These are phyloP conservation scores for Platalea minor DNA, from an alignment of 2,797 vertebrate species.

Conservation along the genomic window DNA sequence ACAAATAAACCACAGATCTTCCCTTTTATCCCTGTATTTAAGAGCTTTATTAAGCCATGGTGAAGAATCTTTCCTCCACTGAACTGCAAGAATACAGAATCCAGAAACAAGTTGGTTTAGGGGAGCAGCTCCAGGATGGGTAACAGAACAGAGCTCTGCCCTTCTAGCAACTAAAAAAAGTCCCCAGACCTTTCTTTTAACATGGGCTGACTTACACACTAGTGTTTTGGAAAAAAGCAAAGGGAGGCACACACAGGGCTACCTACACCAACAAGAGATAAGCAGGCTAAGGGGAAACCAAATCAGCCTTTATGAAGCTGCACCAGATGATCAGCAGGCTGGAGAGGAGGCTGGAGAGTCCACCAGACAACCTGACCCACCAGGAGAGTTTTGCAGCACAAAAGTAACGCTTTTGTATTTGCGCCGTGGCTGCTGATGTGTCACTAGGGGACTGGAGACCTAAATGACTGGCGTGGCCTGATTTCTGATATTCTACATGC, in stretches of 20 bases:
- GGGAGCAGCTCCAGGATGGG: neutral
- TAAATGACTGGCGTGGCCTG: neutral
- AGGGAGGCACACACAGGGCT: neutral
- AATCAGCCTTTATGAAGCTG: neutral
- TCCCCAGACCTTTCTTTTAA: neutral
- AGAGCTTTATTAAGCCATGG: neutral
- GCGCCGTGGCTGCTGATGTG: neutral
- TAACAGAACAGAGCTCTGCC: neutral
- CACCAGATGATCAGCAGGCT: neutral
- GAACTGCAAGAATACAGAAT: neutral
- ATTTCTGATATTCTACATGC: neutral
- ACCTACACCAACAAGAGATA: neutral
- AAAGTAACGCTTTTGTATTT: rapidly evolving
- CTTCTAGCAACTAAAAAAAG: neutral
- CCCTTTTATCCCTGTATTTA: neutral
- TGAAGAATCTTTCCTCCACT: neutral
- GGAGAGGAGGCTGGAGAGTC: neutral
- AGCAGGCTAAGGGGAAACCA: neutral
- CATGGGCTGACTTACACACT: neutral
- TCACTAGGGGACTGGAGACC: rapidly evolving
- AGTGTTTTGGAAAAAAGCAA: neutral
- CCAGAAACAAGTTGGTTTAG: neutral
- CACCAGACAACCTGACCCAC: neutral
- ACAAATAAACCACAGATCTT: neutral
- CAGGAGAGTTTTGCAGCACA: neutral